Evolutionary conservation across 2,113 vertebrate genomes (phyloP).

Genomic region (Willisornis vidua): DNA sequence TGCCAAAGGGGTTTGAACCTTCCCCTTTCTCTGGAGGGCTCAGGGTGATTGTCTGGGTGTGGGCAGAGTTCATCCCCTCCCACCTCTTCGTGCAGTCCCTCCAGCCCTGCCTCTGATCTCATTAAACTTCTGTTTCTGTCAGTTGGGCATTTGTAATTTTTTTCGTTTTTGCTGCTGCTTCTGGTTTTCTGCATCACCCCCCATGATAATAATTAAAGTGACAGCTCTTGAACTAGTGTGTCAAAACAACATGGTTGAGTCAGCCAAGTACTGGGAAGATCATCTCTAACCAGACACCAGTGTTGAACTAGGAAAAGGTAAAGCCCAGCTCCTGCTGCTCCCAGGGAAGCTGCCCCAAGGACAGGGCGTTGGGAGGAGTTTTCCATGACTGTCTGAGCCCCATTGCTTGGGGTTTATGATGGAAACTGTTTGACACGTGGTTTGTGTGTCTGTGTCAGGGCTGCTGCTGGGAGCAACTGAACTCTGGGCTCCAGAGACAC

Average conservation of each 20-base stretch:
- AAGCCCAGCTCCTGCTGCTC: not conserved
- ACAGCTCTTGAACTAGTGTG: slow-evolving; percentile 42
- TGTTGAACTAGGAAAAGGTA: not conserved
- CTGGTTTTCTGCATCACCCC: slow-evolving; percentile 27
- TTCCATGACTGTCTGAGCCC: not conserved
- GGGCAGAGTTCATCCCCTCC: not conserved
- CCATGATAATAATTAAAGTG: slow-evolving; percentile 39
- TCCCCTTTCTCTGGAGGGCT: not conserved
- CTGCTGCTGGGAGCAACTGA: not conserved
- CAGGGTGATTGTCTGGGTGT: not conserved
- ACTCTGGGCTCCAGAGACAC: not conserved
- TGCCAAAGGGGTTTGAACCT: not conserved
- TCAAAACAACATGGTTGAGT: slow-evolving; percentile 47
- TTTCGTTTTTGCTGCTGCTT: not conserved
- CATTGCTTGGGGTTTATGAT: not conserved
- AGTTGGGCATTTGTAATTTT: not conserved
- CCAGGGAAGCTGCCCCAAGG: not conserved
- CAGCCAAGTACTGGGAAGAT: slow-evolving; percentile 28
- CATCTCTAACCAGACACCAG: not conserved
- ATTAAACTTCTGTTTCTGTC: not conserved
- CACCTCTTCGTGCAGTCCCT: accelerated
- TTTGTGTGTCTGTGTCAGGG: not conserved
- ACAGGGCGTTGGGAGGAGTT: not conserved
- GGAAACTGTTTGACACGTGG: not conserved
- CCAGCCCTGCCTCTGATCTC: not conserved